phyloP scores from a whole-genome alignment of 2,888 invertebrate genomes.

The Dynastes tityus region DNA sequence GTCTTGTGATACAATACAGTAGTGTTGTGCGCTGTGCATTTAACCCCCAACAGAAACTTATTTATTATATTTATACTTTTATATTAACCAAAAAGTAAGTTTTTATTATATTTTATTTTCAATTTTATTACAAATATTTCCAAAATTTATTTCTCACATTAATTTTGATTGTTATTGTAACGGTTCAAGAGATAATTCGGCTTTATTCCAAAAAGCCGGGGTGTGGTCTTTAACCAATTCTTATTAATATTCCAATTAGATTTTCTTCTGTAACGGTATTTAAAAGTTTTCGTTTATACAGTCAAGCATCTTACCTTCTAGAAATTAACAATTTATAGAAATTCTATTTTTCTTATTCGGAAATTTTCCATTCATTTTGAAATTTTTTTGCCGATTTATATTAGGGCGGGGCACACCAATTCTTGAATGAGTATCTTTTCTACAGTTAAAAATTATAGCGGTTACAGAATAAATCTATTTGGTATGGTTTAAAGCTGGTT shows the following conservation, averaged over 20 bases:
- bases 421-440: slow-evolving; percentile 32
- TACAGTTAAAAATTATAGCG: slow-evolving; percentile 17
- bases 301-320: too few species aligned
- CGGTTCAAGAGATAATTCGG: too few species aligned
- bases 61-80: slow-evolving; percentile 62
- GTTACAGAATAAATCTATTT: slow-evolving; percentile 26
- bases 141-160: not conserved
- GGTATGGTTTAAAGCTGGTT: slow-evolving; percentile 23
- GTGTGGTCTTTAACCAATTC: slow-evolving; percentile 56
- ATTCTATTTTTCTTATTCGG: not conserved
- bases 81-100: slow-evolving; percentile 63
- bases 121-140: slow-evolving; percentile 5
- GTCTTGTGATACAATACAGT: slow-evolving; percentile 63
- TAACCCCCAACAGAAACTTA: slow-evolving; percentile 52
- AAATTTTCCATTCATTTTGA: slow-evolving; percentile 18
- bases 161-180: not conserved
- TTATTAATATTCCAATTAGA: slow-evolving; percentile 3
- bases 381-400: slow-evolving; percentile 1
- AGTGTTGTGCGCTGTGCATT: slow-evolving; percentile 59
- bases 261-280: not conserved
- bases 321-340: not conserved
- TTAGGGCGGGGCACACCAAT: slow-evolving; percentile 31
- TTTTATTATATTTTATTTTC: slow-evolving; percentile 37
- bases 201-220: slow-evolving; percentile 50
- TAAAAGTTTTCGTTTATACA: too few species aligned